phyloP scores from a whole-genome alignment of 2,113 vertebrate genomes.

The Prionailurus viverrinus region DNA sequence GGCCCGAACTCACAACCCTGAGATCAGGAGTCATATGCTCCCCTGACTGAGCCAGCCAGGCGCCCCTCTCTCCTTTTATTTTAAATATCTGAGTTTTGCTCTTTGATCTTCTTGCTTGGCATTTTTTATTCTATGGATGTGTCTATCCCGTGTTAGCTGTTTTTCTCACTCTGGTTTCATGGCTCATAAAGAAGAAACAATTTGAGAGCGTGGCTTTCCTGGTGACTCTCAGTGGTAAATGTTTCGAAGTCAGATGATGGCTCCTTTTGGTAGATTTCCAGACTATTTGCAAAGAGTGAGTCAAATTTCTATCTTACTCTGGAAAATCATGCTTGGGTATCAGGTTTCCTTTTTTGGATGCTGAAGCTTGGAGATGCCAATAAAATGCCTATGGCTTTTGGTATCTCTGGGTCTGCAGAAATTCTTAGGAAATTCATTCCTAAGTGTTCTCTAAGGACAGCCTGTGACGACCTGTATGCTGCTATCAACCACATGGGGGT shows the following conservation, averaged over 20 bases:
- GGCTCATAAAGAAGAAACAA: constrained; percentile 67
- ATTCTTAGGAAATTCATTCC: not conserved
- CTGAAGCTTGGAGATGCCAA: not conserved
- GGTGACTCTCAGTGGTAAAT: constrained; percentile 8
- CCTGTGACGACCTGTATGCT: not conserved
- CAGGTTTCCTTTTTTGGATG: not conserved
- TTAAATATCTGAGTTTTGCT: constrained; percentile 15
- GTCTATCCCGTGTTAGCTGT: not conserved
- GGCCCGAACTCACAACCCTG: not conserved
- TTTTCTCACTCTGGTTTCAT: constrained; percentile 65
- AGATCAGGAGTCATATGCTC: not conserved
- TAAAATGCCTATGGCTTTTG: not conserved
- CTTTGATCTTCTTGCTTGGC: constrained; percentile 44
- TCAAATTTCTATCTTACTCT: constrained; percentile 30
- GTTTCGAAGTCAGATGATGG: constrained; percentile 45
- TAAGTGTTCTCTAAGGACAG: not conserved
- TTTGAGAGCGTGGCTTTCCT: not conserved
- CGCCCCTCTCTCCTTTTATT: not conserved
- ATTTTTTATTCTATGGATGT: constrained; percentile 31
- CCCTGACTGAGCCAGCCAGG: not conserved
- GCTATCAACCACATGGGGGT: not conserved
- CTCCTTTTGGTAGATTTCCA: constrained; percentile 41
- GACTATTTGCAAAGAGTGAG: constrained; percentile 8
- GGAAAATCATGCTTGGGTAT: constrained; percentile 12
- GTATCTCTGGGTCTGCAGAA: not conserved